A percentile compares a stretch with the other conserved stretches of the same genome.
phyloP scores from a whole-genome alignment of 2,797 vertebrate genomes.

The Nannoperca obscura region DNA sequence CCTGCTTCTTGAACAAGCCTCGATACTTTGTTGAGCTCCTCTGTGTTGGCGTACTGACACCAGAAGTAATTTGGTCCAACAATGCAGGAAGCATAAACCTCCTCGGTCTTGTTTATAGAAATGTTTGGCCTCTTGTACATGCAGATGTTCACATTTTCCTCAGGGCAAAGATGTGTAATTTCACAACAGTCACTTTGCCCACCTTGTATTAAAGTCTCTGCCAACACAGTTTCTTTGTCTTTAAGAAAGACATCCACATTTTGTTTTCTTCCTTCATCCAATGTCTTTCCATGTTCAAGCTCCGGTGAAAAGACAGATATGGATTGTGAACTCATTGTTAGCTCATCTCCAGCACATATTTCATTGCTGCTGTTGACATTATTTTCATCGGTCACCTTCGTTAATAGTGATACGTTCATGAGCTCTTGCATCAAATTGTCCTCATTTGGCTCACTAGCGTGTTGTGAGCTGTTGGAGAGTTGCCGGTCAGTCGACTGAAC shows the following conservation, averaged over 20 bases:
- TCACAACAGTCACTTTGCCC: slow-evolving; percentile 28
- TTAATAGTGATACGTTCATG: neutral
- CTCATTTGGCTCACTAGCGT: neutral
- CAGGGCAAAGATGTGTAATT: slow-evolving; percentile 3
- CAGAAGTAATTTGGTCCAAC: slow-evolving; percentile 91
- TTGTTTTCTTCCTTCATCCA: slow-evolving; percentile 16
- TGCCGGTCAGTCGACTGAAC: slow-evolving; percentile 1
- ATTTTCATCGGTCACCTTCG: slow-evolving; percentile 4
- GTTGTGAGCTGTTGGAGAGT: neutral
- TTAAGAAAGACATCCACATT: slow-evolving; percentile 81
- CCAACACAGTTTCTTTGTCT: slow-evolving; percentile 73
- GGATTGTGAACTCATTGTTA: neutral
- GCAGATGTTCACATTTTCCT: slow-evolving; percentile 28
- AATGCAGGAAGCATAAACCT: slow-evolving; percentile 84
- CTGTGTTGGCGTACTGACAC: slow-evolving; percentile 85
- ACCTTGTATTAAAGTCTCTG: slow-evolving; percentile 66
- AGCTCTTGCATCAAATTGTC: slow-evolving; percentile 7
- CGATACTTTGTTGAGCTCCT: slow-evolving; percentile 80
- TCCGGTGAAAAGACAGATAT: neutral
- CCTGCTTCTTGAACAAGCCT: slow-evolving; percentile 75
- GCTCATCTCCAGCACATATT: slow-evolving; percentile 3
- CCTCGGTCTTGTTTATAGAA: slow-evolving; percentile 69
- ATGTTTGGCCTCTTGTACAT: slow-evolving; percentile 68
- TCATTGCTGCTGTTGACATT: slow-evolving; percentile 1
- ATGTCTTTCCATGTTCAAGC: neutral